phyloP scores from a whole-genome alignment of 2,888 invertebrate genomes.

The Polyploca ridens region DNA sequence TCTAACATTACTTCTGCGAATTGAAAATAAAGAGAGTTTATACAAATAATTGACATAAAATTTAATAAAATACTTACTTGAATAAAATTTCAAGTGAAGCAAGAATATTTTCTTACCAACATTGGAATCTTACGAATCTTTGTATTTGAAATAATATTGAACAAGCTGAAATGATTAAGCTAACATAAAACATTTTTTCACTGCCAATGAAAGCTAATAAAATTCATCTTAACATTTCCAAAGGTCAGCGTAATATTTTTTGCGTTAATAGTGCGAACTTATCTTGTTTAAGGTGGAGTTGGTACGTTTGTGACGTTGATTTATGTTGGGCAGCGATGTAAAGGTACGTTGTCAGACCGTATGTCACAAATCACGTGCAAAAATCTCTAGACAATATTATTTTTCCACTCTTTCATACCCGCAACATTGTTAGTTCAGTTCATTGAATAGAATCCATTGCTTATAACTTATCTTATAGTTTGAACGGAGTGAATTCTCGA shows the following conservation, averaged over 20 bases:
- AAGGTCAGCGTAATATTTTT: conserved; percentile 1
- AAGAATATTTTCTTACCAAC: no score
- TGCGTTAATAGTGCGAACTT: neutral
- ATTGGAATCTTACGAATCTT: no score
- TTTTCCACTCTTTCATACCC: neutral
- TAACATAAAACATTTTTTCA: conserved; percentile 9
- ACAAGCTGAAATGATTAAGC: neutral
- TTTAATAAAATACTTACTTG: no score
- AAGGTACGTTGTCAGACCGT: conserved; percentile 27
- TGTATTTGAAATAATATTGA: no score
- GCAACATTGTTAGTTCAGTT: neutral
- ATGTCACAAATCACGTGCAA: conserved; percentile 26
- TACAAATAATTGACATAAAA: no score
- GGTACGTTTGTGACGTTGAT: conserved; percentile 26
- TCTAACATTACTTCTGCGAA: no score
- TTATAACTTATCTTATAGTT: neutral
- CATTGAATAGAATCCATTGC: neutral
- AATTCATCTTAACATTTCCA: neutral
- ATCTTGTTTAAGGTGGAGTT: neutral
- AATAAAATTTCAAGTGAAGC: no score
- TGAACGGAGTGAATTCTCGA: neutral
- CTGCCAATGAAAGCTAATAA: neutral
- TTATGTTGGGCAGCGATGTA: conserved; percentile 35
- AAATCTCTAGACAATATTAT: conserved; percentile 12
- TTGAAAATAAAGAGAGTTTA: no score